Conservation (phyloP, 2,797 vertebrate genomes). For the Pseudomugil gertrudae region DNA sequence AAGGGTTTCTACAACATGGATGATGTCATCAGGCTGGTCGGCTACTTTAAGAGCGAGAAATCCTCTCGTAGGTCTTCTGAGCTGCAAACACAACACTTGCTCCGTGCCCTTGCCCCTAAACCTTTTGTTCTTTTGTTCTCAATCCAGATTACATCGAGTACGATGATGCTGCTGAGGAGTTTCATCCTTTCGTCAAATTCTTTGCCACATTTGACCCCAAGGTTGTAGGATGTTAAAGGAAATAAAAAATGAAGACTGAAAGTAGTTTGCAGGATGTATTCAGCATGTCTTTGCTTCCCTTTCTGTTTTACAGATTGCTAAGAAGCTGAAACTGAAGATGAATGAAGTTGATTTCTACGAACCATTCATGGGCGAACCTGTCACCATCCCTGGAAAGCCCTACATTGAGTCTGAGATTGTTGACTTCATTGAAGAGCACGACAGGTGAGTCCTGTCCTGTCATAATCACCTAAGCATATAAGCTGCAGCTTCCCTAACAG, state of each 20-base stretch:
- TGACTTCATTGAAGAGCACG: conserved; percentile 87
- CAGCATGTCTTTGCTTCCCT: background rate
- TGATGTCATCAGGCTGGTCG: conserved; percentile 90
- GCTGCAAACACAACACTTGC: background rate
- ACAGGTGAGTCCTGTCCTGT: conserved; percentile 77
- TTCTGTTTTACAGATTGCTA: conserved; percentile 82
- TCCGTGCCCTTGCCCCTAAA: too few relatives aligned
- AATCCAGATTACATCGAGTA: conserved; percentile 88
- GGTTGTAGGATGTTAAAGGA: conserved; percentile 66
- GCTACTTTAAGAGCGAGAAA: conserved; percentile 90
- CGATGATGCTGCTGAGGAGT: conserved; percentile 89
- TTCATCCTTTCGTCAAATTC: conserved; percentile 93
- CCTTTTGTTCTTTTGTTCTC: background rate
- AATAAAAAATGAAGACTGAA: too few relatives aligned
- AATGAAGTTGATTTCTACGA: conserved; percentile 93
- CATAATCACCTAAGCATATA: background rate
- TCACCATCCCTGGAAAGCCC: conserved; percentile 89
- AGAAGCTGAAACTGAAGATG: conserved; percentile 87
- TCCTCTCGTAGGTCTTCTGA: conserved; percentile 83
- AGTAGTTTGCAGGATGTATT: too few relatives aligned
- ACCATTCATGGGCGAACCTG: conserved; percentile 89
- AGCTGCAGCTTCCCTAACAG: background rate
- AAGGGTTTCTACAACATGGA: conserved; percentile 90
- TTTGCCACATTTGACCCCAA: conserved; percentile 91
- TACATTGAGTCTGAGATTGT: conserved; percentile 88